Conservation (phyloP, 2,113 vertebrate species). For the sheep (Ovis aries) region DNA sequence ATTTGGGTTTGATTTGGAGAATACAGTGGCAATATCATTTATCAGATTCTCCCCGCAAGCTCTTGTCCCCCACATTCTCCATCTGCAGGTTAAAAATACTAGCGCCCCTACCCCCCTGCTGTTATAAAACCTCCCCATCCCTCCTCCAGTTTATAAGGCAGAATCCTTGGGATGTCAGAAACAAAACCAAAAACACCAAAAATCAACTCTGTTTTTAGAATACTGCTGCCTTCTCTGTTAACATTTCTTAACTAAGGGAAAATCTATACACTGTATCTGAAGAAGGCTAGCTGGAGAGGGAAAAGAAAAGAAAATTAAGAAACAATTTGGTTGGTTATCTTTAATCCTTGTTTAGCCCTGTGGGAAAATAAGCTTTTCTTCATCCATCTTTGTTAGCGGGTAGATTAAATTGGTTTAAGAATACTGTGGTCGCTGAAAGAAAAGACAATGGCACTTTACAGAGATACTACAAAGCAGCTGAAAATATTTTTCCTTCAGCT, state of each 20-base stretch:
- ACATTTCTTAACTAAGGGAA: not conserved
- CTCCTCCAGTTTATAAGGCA: not conserved
- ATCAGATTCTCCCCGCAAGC: not conserved
- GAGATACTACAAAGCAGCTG: not conserved
- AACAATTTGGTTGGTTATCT: not conserved
- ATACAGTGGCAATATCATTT: not conserved
- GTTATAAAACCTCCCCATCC: not conserved
- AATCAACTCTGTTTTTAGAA: not conserved
- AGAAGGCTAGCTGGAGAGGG: not conserved
- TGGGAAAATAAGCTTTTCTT: slow-evolving; percentile 26
- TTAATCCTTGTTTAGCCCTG: slow-evolving; percentile 43
- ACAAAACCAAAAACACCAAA: not conserved
- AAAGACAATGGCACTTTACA: not conserved
- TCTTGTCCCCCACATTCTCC: not conserved
- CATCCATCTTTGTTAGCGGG: slow-evolving; percentile 3
- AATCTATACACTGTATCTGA: not conserved
- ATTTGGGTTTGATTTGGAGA: not conserved
- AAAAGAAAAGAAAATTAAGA: slow-evolving; percentile 51
- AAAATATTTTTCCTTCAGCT: slow-evolving; percentile 27
- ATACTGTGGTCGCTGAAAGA: not conserved
- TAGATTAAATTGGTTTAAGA: slow-evolving; percentile 43
- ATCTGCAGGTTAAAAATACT: not conserved
- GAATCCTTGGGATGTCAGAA: not conserved
- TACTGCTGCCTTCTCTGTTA: not conserved
- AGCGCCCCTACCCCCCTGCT: fast-evolving